phyloP scores from a whole-genome alignment of 2,797 vertebrate genomes.

The Esox masquinongy region DNA sequence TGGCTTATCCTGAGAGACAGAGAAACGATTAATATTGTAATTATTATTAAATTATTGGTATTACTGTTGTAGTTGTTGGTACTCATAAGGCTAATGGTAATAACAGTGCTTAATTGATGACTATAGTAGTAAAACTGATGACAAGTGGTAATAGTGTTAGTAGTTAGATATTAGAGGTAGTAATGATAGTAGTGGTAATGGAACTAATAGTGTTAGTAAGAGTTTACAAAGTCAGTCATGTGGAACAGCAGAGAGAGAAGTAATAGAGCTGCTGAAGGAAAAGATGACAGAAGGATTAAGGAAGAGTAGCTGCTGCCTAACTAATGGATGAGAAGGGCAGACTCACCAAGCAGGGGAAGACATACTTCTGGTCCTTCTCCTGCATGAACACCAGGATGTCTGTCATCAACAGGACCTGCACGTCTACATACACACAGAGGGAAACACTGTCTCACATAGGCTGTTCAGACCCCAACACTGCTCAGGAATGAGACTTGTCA shows the following conservation, averaged over 20 bases:
- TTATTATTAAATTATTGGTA: too few species aligned
- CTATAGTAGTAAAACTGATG: too few species aligned
- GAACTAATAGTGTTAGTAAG: too few species aligned
- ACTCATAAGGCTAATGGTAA: too few species aligned
- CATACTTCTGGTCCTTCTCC: constrained; percentile 85
- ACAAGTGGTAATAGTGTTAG: too few species aligned
- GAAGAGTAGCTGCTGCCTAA: neutral
- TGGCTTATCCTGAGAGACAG: constrained; percentile 81
- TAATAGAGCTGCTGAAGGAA: neutral
- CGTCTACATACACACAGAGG: constrained; percentile 61
- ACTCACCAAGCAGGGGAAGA: constrained; percentile 80
- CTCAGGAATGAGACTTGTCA: too few species aligned
- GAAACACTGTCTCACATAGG: neutral
- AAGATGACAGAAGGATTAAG: neutral
- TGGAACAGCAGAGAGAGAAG: neutral
- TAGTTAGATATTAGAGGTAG: too few species aligned
- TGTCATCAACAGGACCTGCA: constrained; percentile 82
- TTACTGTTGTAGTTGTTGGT: too few species aligned
- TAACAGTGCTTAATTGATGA: too few species aligned
- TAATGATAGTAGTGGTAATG: too few species aligned
- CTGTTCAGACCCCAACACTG: neutral
- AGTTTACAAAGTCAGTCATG: neutral
- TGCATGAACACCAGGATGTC: constrained; percentile 84
- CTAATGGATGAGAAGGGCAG: neutral
- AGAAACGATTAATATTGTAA: neutral